Evolutionary conservation across 1,140 invertebrate genomes (phyloP).

Genomic region (Eciton burchellii): DNA sequence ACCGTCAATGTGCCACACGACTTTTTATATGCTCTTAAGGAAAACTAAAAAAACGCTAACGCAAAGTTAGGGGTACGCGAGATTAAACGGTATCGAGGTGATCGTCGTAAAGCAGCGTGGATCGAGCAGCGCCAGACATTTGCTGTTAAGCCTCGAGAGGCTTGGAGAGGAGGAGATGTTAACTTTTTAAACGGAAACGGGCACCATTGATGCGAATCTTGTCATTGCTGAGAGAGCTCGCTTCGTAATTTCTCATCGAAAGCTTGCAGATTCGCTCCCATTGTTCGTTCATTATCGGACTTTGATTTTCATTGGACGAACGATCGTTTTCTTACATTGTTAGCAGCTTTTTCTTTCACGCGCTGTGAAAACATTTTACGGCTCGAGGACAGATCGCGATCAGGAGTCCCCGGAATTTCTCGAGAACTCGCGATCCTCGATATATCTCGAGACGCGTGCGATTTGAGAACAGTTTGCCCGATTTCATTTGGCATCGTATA

Average conservation of each 20-base stretch:
- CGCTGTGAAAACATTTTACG: not conserved
- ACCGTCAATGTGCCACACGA: conserved; percentile 86
- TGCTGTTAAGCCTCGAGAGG: conserved; percentile 29
- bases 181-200: conserved; percentile 38
- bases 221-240: conserved; percentile 2
- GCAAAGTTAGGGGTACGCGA: conserved; percentile 54
- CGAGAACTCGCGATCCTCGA: not conserved
- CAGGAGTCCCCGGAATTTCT: not conserved
- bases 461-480: not conserved
- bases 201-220: conserved; percentile 3
- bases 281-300: not conserved
- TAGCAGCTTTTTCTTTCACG: not conserved
- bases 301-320: not conserved
- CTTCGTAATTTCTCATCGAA: conserved; percentile 4
- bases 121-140: conserved; percentile 17
- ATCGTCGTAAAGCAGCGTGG: conserved; percentile 67
- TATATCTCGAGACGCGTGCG: not conserved
- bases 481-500: not conserved
- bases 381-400: too few species aligned
- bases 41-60: conserved; percentile 46
- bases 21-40: conserved; percentile 85
- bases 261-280: not conserved
- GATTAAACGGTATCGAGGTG: conserved; percentile 64
- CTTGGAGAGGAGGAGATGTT: conserved; percentile 46
- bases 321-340: not conserved